A percentile compares a stretch with the other conserved stretches of the same genome.
These are phyloP conservation scores for Caenorhabditis sp. DNA, from an alignment of 2,888 invertebrate species.

Conservation along the genomic window DNA sequence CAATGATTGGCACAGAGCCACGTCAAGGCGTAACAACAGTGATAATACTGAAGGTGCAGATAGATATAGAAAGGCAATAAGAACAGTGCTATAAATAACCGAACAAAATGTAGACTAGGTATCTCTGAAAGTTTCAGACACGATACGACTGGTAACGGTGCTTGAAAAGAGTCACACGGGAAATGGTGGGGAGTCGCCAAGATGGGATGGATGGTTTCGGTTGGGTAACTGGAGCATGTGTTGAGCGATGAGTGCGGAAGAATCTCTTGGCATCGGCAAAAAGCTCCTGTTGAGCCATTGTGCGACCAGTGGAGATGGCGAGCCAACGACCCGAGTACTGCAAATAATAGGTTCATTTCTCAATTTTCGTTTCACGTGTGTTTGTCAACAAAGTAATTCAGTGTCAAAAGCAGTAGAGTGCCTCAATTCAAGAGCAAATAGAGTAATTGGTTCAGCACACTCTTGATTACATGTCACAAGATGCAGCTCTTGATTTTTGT, in stretches of 20 bases:
- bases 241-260: slow-evolving; percentile 15
- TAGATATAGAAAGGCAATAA: slow-evolving; percentile 23
- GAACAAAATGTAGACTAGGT: slow-evolving; percentile 18
- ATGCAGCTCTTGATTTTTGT: not conserved
- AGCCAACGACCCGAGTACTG: slow-evolving; percentile 63
- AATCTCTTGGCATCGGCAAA: slow-evolving; percentile 40
- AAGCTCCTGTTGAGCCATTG: slow-evolving; percentile 49
- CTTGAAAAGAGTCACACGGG: slow-evolving; percentile 52
- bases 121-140: slow-evolving; percentile 5
- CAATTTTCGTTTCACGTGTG: slow-evolving; percentile 8
- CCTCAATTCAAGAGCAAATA: not conserved
- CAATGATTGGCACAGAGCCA: slow-evolving; percentile 5
- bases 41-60: slow-evolving; percentile 49
- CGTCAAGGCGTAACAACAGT: slow-evolving; percentile 4
- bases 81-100: slow-evolving; percentile 24
- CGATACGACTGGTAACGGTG: slow-evolving; percentile 39
- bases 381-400: slow-evolving; percentile 12
- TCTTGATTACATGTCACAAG: slow-evolving; percentile 3
- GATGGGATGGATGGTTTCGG: not conserved
- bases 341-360: slow-evolving; percentile 37
- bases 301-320: slow-evolving; percentile 56
- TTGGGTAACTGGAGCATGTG: not conserved
- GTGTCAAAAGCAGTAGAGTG: slow-evolving; percentile 4
- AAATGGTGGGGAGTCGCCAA: slow-evolving; percentile 30
- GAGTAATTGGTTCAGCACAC: not conserved